A percentile compares a stretch with the other conserved stretches of the same genome.
Conservation (phyloP, 53 echinoderm and acorn worm species). For the Hippasteria phrygiana region DNA sequence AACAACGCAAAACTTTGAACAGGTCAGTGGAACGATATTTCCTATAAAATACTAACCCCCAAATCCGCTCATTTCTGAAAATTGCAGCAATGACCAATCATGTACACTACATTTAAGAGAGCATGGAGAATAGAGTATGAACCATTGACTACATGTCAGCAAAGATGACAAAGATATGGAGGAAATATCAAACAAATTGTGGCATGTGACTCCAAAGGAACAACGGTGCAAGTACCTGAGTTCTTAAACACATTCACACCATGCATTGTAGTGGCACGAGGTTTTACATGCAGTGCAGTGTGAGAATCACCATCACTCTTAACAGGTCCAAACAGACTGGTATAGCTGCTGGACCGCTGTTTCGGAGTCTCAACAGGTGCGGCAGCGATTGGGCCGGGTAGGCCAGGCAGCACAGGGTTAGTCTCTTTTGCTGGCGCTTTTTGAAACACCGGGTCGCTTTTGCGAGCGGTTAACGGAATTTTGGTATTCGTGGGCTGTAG, state of each 20-base stretch:
- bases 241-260: conserved; percentile 25
- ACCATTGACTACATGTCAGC: neutral
- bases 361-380: conserved; percentile 42
- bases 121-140: too few relatives aligned
- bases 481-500: neutral
- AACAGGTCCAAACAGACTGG: neutral
- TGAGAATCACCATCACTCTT: conserved; percentile 36
- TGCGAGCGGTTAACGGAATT: conserved; percentile 6
- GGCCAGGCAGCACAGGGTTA: conserved; percentile 21
- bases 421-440: conserved; percentile 30
- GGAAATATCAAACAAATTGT: neutral
- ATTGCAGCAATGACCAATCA: too few relatives aligned
- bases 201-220: neutral
- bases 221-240: conserved; percentile 41
- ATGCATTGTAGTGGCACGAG: conserved; percentile 42
- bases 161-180: neutral
- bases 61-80: too few relatives aligned
- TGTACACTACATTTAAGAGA: too few relatives aligned
- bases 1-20: too few relatives aligned
- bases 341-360: conserved; percentile 22
- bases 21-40: too few relatives aligned
- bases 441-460: neutral
- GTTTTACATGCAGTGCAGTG: conserved; percentile 63
- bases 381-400: neutral
- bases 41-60: too few relatives aligned